Evolutionary conservation across 2,113 vertebrate species (phyloP).

Genomic region (Abramis brama): DNA sequence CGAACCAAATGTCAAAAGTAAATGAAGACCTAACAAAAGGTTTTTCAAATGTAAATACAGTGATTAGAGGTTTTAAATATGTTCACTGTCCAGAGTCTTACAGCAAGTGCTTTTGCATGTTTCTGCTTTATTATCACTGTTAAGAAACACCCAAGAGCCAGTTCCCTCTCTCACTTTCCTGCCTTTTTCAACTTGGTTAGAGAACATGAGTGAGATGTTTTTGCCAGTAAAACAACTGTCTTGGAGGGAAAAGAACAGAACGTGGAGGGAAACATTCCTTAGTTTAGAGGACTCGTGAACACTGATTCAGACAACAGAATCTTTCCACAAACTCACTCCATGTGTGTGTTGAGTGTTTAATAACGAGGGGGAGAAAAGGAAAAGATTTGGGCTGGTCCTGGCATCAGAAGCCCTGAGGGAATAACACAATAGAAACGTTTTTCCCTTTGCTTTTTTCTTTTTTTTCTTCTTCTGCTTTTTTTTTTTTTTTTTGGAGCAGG

Average conservation of each 20-base stretch:
- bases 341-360: slow-evolving; percentile 65
- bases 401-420: slow-evolving; percentile 56
- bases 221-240: slow-evolving; percentile 37
- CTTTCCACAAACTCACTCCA: slow-evolving; percentile 64
- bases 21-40: neutral
- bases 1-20: slow-evolving; percentile 5
- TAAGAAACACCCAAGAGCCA: neutral
- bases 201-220: slow-evolving; percentile 37
- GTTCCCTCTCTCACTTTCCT: neutral
- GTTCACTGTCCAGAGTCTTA: slow-evolving; percentile 3
- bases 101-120: slow-evolving; percentile 30
- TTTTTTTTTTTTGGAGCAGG: slow-evolving; percentile 51
- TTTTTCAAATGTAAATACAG: neutral
- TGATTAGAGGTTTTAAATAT: slow-evolving; percentile 18
- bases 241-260: neutral
- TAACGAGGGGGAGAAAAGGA: slow-evolving; percentile 25
- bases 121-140: slow-evolving; percentile 11
- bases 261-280: neutral
- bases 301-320: slow-evolving; percentile 38
- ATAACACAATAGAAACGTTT: slow-evolving; percentile 64
- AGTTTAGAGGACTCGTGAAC: neutral
- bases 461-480: slow-evolving; percentile 3
- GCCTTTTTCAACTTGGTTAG: neutral
- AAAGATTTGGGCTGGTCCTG: slow-evolving; percentile 43
- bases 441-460: slow-evolving; percentile 27